Conservation (phyloP, 2,888 invertebrate species). For the Celastrina argiolus region DNA sequence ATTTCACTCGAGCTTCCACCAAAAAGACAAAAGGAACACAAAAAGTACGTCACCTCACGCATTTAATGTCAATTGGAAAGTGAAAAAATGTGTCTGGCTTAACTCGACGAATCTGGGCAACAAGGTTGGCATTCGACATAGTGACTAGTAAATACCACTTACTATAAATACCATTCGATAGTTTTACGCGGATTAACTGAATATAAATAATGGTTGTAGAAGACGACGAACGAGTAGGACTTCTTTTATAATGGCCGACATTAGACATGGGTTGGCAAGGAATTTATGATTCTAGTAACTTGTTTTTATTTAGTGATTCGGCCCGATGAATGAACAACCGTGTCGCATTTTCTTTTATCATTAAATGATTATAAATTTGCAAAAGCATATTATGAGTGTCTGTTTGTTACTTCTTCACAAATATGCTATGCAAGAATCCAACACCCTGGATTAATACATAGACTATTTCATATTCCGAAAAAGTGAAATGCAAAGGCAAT, state of each 20-base stretch:
- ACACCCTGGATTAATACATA: too few relatives aligned
- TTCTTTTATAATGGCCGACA: neutral
- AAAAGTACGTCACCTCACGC: slow-evolving; percentile 19
- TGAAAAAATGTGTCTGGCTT: slow-evolving; percentile 25
- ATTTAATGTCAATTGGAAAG: slow-evolving; percentile 27
- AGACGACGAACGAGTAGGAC: neutral
- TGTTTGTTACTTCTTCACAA: too few relatives aligned
- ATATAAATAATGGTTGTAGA: neutral
- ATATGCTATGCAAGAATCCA: too few relatives aligned
- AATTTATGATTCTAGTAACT: neutral
- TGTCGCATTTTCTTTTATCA: neutral
- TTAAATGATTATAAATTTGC: neutral
- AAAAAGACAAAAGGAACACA: slow-evolving; percentile 9
- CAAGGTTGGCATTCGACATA: slow-evolving; percentile 40
- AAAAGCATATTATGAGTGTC: too few relatives aligned
- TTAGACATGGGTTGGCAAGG: neutral
- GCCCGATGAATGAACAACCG: too few relatives aligned
- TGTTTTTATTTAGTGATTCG: neutral
- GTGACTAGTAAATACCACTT: slow-evolving; percentile 8
- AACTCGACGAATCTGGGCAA: slow-evolving; percentile 36
- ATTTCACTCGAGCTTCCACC: slow-evolving; percentile 11
- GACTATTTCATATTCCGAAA: too few relatives aligned
- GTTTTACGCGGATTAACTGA: neutral
- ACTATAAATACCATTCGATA: neutral
- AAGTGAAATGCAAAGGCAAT: too few relatives aligned